Base-by-base conservation (phyloP, 2,888 invertebrate species). In the Malthinus flaveolus region DNA sequence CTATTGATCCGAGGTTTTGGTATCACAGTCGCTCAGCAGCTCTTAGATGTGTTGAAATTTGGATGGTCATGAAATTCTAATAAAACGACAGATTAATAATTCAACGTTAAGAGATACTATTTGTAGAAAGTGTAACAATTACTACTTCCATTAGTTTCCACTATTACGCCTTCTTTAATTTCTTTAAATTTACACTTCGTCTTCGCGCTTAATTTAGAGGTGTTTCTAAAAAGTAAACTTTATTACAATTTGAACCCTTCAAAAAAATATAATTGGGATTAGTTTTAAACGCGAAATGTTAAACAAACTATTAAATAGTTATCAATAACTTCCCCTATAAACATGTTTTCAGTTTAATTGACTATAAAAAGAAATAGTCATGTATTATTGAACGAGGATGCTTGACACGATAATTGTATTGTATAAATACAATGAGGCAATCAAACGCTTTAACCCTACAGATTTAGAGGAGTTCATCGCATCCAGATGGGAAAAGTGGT, bases 371-470 rank as follows among this genome's bases (percentile, higher is more conserved):
- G 39, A 46, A 33, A 49, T 49, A 47, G 48, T 48, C 34, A 44
- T 48, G 51, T 52, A 42, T 52, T 52, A 57, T 57, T 39, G 39
- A 57, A 39, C 34, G 37, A 35, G 39, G 46, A 32, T 34, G 44
- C 32, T 10, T 46, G 57, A 60, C 61, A 56, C 62, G 64, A 68
- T 71, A 67, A 69, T 67, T 64, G 66, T 66, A 63, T 67, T 69
- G 67, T 69, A 67, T 68, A 68, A 71, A 67, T 65, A 58, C 66
- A 66, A 66, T 65, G 68, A 68, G 63, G 61, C 66, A 59, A 56
- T 59, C 56, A 63, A 60, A 60, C 59, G 56, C 63, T 67, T 23
- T 66, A 70, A 69, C 69, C 69, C 68, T 70, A 63, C 59, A 49
- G 59, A 61, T 64, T 62, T 63, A 60, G 63, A 52, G 61, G 37